These are phyloP conservation scores for Oreochromis niloticus DNA, from an alignment of 2,113 vertebrate genomes.

Conservation along the genomic window DNA sequence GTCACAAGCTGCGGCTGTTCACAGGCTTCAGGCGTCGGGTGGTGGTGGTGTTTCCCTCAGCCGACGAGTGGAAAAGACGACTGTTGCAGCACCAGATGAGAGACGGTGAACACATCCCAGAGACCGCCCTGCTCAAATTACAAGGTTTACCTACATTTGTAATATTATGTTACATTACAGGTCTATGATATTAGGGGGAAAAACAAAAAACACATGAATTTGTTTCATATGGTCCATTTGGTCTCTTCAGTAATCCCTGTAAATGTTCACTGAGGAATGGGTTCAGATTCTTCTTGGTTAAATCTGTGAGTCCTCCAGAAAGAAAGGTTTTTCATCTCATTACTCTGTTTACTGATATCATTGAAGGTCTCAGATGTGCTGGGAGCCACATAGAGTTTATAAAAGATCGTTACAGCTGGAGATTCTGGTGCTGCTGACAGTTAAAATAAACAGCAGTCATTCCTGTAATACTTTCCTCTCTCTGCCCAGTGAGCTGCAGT, in stretches of 20 bases:
- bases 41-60: conserved; percentile 79
- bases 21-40: conserved; percentile 74
- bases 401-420: not conserved
- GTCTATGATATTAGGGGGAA: not conserved
- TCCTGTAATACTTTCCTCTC: not conserved
- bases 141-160: conserved; percentile 72
- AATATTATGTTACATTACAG: not conserved
- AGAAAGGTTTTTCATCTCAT: not conserved
- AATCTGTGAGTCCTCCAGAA: accelerated
- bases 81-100: conserved; percentile 65
- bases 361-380: not conserved
- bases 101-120: conserved; percentile 75
- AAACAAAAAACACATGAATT: not conserved
- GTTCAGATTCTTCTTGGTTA: not conserved
- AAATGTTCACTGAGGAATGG: not conserved
- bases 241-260: not conserved
- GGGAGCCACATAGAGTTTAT: not conserved
- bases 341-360: not conserved
- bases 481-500: conserved; percentile 80
- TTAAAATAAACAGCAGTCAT: not conserved
- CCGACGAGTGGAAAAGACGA: conserved; percentile 80
- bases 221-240: not conserved
- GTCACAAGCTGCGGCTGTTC: conserved; percentile 81
- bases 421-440: not conserved
- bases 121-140: conserved; percentile 82